Evolutionary conservation across 2,797 vertebrate genomes (phyloP), one percentile per base, ranked within the genome.

Genomic region (Xenopus petersii): DNA sequence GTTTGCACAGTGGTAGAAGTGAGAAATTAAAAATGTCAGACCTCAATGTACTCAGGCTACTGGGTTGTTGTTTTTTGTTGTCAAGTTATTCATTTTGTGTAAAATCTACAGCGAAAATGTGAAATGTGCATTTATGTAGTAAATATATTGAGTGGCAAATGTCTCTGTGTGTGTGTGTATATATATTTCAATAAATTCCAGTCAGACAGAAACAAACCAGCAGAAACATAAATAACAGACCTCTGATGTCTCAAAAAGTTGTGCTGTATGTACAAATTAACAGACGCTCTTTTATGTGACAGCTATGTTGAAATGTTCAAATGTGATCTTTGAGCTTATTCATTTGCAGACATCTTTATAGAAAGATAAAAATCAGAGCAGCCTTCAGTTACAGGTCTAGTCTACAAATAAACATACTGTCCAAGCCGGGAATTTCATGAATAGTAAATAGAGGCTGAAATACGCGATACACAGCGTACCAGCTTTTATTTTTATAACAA

Each of bases 191-290:
- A 69, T 66, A 58, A 79, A 55, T 65, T 74, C 71, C 64, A 70
- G 67, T 66, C 67, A 69, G 76, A 73, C 71, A 48, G 54, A 58
- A 78, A 74, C 67, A 78, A 73, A 42, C 13, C 66, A 64, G 71
- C 54, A 62, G 81, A 84, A 82, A 77, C 77, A 80, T 81, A 86
- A 83, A 83, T 81, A 84, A 65, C 55, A 81, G 49, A 70, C 70
- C 33, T 64, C 76, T 81, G 79, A 82, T 82, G 74, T 81, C 79
- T 80, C 33, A 12, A 73, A 84, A 86, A 73, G 26, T 47, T 66
- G 75, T 81, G 72, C 42, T 61, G 48, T 54, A 47, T 79, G 77
- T 80, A 70, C 77, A 74, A 70, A 79, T 74, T 74, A 79, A 79
- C 71, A 74, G 71, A 68, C 71, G 69, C 71, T 70, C 71, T 79